Evolutionary conservation across 1,140 invertebrate genomes (phyloP), one percentile per base, ranked within the genome.

Genomic region (Sarcophaga peregrina): DNA sequence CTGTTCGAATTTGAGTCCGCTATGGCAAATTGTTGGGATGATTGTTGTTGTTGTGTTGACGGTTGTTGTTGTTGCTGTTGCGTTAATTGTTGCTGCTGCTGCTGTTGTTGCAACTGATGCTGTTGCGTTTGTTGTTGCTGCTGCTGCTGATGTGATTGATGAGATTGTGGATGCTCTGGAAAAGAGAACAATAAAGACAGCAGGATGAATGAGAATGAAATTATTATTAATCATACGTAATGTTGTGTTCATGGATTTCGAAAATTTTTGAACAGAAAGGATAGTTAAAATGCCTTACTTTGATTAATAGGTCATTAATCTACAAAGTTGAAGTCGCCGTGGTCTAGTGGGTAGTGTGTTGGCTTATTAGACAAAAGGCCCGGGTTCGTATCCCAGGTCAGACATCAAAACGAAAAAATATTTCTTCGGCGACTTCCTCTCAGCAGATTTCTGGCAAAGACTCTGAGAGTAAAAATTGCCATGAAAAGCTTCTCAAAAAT

Each of bases 1-100:
- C 93, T 83, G 84, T 82, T 86, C 93, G 90, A 94, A 87, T 95
- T 95, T 54, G 95, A 95, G 89, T 96, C 95, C 17, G 95, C 94
- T 75, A 94, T 94, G 73, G 94, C 94, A 92, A 95, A 96, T 88
- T 94, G 94, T 75, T 83, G 83, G 37, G 81, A 78, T 10, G n/a
- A 20, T 48, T 8, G 15, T 50, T 47, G 48, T 11, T 48, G 75
- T 5, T 78, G 73, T 45, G 25, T 25, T 4, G 10, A 17, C 45
- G 25, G 75, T 20, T 17, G 75, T 9, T 47, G 48, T 48, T 78
- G 75, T 37, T 78, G 74, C 10, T 75, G 73, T 17, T 45, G n/a
- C 50, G n/a, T n/a, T 9, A 17, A 13, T 45, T 78, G 75, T 11
- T 17, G n/a, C 17, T 15, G 45, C 10, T 47, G 45, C 25, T 78